A percentile compares a stretch with the other conserved stretches of the same genome.
phyloP scores from a whole-genome alignment of 2,797 vertebrate species.

The Cirrhinus mrigala region DNA sequence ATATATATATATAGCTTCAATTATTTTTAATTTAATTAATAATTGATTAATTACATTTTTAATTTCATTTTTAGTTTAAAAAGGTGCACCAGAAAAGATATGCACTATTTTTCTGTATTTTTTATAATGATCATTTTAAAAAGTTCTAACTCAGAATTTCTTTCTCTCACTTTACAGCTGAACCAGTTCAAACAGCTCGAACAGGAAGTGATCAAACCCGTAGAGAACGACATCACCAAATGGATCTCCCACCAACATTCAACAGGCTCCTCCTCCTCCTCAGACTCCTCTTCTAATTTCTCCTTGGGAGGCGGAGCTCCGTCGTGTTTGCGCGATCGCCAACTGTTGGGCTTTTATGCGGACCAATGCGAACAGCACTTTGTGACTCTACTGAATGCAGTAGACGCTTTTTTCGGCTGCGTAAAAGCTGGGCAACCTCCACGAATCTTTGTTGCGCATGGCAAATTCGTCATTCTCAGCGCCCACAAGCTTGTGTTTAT shows the following conservation, averaged over 20 bases:
- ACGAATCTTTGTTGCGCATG: constrained; percentile 93
- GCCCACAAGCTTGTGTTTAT: constrained; percentile 99
- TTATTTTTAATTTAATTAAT: neutral
- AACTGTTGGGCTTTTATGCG: constrained; percentile 91
- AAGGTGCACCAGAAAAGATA: neutral
- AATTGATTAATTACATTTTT: neutral
- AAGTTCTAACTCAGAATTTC: neutral
- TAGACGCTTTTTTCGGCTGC: constrained; percentile 92
- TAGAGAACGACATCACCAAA: constrained; percentile 94
- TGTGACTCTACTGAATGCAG: constrained; percentile 89
- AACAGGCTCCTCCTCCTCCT: constrained; percentile 56
- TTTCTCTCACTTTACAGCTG: constrained; percentile 77
- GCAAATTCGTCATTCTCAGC: constrained; percentile 95
- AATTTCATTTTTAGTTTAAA: neutral
- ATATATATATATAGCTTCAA: no score
- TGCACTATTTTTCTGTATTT: neutral
- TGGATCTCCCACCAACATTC: constrained; percentile 79
- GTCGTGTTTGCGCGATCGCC: constrained; percentile 80
- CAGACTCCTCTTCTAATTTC: constrained; percentile 64
- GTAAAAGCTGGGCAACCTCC: constrained; percentile 90
- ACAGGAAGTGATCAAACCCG: constrained; percentile 92
- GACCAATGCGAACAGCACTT: constrained; percentile 95
- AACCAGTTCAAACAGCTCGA: constrained; percentile 94
- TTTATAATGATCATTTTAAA: neutral
- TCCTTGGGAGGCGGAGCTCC: constrained; percentile 61